Percentiles rank a stretch among this genome's conserved stretches.
Evolutionary conservation across 2,888 invertebrate genomes (phyloP).

Genomic region (Prosopocoilus inquinatus): DNA sequence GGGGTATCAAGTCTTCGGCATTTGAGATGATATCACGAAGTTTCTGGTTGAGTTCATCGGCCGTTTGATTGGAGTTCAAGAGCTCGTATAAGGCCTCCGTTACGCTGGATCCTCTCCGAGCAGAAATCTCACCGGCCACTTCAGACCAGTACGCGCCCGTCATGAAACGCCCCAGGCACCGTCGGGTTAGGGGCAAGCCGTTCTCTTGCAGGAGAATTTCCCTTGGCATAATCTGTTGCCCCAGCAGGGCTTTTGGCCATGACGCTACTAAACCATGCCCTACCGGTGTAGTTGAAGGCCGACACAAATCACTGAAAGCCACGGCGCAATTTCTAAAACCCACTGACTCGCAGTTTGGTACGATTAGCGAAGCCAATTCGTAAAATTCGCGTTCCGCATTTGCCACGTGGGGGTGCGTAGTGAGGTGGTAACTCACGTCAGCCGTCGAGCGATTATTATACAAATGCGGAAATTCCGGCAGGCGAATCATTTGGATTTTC

Average conservation of each 20-base stretch:
- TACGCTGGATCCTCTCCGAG: neutral
- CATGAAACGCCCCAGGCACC: constrained; percentile 5
- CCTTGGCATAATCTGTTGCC: neutral
- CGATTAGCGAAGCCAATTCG: neutral
- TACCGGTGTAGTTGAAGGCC: neutral
- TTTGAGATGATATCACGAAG: neutral
- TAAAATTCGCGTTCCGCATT: neutral
- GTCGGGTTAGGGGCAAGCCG: constrained; percentile 10
- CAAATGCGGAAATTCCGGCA: neutral
- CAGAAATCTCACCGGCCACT: neutral
- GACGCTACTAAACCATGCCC: neutral
- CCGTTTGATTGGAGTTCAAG: neutral
- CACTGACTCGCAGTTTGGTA: neutral
- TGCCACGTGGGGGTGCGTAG: no score
- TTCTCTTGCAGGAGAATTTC: neutral
- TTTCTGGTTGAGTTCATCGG: neutral
- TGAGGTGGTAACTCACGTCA: no score
- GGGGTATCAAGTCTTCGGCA: neutral
- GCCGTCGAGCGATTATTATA: no score
- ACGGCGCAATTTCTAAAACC: neutral
- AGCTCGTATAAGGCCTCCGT: neutral
- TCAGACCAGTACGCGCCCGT: constrained; percentile 10
- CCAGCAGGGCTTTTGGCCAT: neutral
- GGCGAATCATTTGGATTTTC: neutral
- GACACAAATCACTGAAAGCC: neutral